A percentile compares a stretch with the other conserved stretches of the same genome.
Conservation (phyloP, 2,888 invertebrate genomes). For the Rhagonycha lutea region DNA sequence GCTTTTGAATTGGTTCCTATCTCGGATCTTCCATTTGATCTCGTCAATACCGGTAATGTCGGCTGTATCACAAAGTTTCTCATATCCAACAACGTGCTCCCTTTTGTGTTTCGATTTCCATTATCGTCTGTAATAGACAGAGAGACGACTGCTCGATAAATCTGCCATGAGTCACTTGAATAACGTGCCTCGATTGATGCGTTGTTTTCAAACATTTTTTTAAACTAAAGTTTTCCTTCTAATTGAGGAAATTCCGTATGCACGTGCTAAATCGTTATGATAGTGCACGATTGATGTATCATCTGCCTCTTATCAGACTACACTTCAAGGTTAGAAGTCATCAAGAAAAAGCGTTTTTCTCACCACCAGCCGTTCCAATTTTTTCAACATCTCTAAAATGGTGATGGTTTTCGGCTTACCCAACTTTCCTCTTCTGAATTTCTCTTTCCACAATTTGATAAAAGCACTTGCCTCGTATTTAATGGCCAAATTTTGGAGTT, state of each 20-base stretch:
- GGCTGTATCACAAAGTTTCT: not conserved
- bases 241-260: not conserved
- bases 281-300: not conserved
- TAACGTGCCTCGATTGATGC: not conserved
- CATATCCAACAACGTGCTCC: constrained; percentile 13
- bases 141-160: not conserved
- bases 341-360: too few species aligned
- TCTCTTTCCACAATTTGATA: too few species aligned
- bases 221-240: not conserved
- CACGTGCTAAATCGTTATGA: not conserved
- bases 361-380: too few species aligned
- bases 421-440: too few species aligned
- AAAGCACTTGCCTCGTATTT: not conserved
- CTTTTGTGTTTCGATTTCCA: constrained; percentile 9
- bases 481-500: not conserved
- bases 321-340: not conserved
- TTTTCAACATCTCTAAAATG: too few species aligned
- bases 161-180: constrained; percentile 9
- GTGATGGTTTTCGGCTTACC: too few species aligned
- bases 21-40: not conserved
- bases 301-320: not conserved
- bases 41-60: constrained; percentile 9
- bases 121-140: constrained; percentile 3
- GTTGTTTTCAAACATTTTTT: not conserved
- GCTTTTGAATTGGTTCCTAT: not conserved